Evolutionary conservation across 1,140 invertebrate genomes (phyloP).

Genomic region (Drosophila lini): DNA sequence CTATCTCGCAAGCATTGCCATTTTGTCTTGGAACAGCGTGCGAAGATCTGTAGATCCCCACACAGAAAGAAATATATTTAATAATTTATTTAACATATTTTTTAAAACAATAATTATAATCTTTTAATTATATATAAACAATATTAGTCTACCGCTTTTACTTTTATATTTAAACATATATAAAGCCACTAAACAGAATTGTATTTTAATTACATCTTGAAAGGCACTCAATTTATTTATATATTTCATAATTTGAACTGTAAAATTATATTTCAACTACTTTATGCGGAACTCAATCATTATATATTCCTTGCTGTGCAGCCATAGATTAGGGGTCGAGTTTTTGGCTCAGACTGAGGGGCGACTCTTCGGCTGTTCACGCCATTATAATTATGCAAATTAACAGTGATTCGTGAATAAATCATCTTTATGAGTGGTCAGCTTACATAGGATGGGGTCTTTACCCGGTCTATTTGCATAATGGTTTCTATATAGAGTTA

Average conservation of each 20-base stretch:
- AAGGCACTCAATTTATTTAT: not conserved
- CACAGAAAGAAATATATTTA: not conserved
- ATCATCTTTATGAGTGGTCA: constrained; percentile 61
- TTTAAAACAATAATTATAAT: not conserved
- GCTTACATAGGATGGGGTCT: constrained; percentile 40
- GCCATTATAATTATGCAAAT: constrained; percentile 79
- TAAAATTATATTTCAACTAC: not conserved
- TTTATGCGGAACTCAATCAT: not conserved
- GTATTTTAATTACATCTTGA: not conserved
- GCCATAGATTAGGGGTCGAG: constrained; percentile 33
- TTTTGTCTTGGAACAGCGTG: constrained; percentile 40
- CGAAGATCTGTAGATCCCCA: constrained; percentile 21
- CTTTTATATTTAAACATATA: not conserved
- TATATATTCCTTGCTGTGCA: constrained; percentile 6
- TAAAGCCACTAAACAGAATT: not conserved
- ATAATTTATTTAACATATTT: not conserved
- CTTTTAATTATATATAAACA: not conserved
- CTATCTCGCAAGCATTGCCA: constrained; percentile 42
- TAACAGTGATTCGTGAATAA: constrained; percentile 48
- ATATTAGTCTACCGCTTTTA: not conserved
- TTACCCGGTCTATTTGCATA: constrained; percentile 59
- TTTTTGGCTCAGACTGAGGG: constrained; percentile 56
- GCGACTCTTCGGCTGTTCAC: constrained; percentile 55
- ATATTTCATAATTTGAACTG: not conserved
- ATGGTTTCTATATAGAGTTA: constrained; percentile 42